Percentiles rank a stretch among this genome's conserved stretches.
These are phyloP conservation scores for Petroica traversi DNA, from an alignment of 2,113 vertebrate species.

Conservation along the genomic window DNA sequence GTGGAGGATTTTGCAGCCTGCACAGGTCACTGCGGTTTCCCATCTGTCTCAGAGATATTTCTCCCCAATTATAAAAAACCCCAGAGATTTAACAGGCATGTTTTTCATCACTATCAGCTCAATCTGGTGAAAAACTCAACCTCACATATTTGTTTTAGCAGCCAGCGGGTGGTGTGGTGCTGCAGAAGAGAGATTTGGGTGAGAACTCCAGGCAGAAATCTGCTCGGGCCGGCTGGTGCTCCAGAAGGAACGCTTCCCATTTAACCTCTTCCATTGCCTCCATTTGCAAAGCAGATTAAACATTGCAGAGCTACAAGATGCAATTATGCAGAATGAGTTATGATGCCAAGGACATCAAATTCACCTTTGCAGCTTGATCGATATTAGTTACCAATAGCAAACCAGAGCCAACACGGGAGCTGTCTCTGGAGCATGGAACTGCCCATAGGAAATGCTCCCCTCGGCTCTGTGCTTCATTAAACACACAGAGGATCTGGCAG, in stretches of 20 bases:
- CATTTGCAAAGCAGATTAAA: constrained; percentile 59
- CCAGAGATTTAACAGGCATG: constrained; percentile 63
- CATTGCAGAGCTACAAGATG: not conserved
- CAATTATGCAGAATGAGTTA: not conserved
- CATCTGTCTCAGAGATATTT: constrained; percentile 27
- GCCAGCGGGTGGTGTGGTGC: constrained; percentile 60
- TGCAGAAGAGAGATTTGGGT: constrained; percentile 49
- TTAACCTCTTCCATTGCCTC: constrained; percentile 54
- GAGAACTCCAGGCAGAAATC: constrained; percentile 66
- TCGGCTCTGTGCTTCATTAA: not conserved
- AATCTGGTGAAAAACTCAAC: constrained; percentile 63
- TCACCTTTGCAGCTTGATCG: constrained; percentile 23
- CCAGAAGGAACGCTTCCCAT: constrained; percentile 56
- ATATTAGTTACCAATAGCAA: not conserved
- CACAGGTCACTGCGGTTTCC: constrained; percentile 41
- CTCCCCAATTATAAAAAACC: constrained; percentile 49
- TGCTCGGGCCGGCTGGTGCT: constrained; percentile 51
- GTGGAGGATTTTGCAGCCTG: not conserved
- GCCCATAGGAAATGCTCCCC: not conserved
- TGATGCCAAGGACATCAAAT: not conserved
- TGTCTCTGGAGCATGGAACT: not conserved
- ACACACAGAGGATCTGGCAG: constrained; percentile 7
- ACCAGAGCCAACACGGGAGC: not conserved
- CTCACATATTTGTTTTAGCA: constrained; percentile 63
- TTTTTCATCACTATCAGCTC: constrained; percentile 58